Percentiles rank a stretch among this genome's conserved stretches.
These are phyloP conservation scores for Pipistrellus pipistrellus DNA, from an alignment of 2,797 vertebrate species.

Conservation along the genomic window DNA sequence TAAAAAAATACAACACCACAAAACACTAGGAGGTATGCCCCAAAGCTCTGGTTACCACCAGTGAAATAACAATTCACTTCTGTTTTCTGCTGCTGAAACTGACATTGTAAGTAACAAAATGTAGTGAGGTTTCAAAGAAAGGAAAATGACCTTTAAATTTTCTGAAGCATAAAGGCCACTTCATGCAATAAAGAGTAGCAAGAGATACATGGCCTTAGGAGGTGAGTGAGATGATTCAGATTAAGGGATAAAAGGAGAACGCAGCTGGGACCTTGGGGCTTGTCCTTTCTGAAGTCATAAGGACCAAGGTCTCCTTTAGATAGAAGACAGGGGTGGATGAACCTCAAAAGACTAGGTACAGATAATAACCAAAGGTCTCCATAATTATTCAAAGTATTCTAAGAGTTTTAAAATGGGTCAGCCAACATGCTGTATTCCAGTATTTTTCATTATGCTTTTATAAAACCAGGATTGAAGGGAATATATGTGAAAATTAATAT, in stretches of 20 bases:
- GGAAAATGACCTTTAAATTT: conserved; percentile 87
- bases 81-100: conserved; percentile 83
- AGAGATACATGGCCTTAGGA: conserved; percentile 77
- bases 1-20: conserved; percentile 39
- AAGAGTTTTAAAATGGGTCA: conserved; percentile 21
- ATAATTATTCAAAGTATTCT: conserved; percentile 70
- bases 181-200: conserved; percentile 77
- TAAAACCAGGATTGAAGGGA: conserved; percentile 31
- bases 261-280: conserved; percentile 43
- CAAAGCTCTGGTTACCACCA: conserved; percentile 72
- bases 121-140: conserved; percentile 84
- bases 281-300: conserved; percentile 69
- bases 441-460: conserved; percentile 28
- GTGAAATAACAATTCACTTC: conserved; percentile 79
- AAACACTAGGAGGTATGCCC: conserved; percentile 22
- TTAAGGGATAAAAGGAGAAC: conserved; percentile 73
- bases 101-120: conserved; percentile 85
- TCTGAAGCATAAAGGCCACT: conserved; percentile 77
- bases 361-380: conserved; percentile 62
- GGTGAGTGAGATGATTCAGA: conserved; percentile 78
- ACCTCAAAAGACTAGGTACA: conserved; percentile 52
- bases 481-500: conserved; percentile 43
- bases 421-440: neutral
- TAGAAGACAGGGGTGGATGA: neutral
- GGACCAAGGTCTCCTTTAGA: conserved; percentile 64